phyloP scores from a whole-genome alignment of 2,113 vertebrate species.

The Tragelaphus buxtoni region DNA sequence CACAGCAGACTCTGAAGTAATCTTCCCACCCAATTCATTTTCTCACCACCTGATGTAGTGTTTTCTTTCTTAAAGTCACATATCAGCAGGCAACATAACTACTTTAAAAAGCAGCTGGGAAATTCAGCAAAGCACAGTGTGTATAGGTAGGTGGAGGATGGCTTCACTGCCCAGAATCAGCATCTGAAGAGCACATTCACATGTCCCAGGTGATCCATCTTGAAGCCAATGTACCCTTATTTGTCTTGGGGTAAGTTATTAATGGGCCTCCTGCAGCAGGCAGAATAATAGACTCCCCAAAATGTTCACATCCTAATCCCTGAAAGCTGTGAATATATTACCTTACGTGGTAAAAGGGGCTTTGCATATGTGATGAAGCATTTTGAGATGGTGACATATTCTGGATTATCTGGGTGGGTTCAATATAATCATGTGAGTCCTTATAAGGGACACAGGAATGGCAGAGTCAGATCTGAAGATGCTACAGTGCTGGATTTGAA shows the following conservation, averaged over 20 bases:
- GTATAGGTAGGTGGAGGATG: neutral
- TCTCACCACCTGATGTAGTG: neutral
- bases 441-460: neutral
- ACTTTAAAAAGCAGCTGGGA: neutral
- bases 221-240: neutral
- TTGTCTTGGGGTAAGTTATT: neutral
- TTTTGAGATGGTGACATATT: neutral
- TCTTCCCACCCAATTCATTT: neutral
- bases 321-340: neutral
- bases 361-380: neutral
- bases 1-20: no score
- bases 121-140: neutral
- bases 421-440: neutral
- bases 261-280: neutral
- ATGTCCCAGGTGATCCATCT: fast-evolving
- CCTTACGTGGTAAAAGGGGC: neutral
- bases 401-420: neutral
- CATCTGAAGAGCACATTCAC: neutral
- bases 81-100: neutral
- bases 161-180: neutral
- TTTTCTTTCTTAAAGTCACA: conserved; percentile 4
- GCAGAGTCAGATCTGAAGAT: neutral
- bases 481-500: neutral
- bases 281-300: neutral
- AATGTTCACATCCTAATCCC: neutral